Evolutionary conservation across 2,888 invertebrate genomes (phyloP), one percentile per base, ranked within the genome.

Genomic region (Xanthostigma xanthostigma): DNA sequence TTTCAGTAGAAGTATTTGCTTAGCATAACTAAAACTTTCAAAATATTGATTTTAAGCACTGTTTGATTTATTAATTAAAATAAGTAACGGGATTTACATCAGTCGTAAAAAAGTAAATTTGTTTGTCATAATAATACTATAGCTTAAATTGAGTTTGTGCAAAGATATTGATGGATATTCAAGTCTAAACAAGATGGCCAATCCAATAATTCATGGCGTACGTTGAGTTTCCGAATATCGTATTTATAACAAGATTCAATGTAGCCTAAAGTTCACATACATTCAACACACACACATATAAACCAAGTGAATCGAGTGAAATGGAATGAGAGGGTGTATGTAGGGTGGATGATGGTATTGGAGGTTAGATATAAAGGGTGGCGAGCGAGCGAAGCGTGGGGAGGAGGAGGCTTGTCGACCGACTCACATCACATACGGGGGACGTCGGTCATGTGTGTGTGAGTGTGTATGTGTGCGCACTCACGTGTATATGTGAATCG

Each of bases 291-390:
- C 27, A 27, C 27, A 27, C 27, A 27, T 48, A 53, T 53, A 51
- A 50, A 53, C 55, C 56, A 56, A 57, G 58, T 57, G 60, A 59
- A 60, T 59, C 59, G 58, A 59, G 58, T 57, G 58, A 54, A 54
- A 55, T 58, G 54, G 55, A 52, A 53, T 52, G 52, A 53, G 53
- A 50, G 54, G 51, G 52, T 52, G 50, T 53, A 44, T 49, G 46
- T 46, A 44, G 48, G 49, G 44, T 14, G 41, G 27, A 8, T 14
- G 41, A n/a, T 41, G 27, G 27, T 9, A 17, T 9, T 41, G 41
- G 27, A 17, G 27, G 14, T 41, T 41, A 27, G 27, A 27, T 41
- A 27, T 27, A 41, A 41, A 27, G 41, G 41, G 41, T 51, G 50
- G 53, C 13, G 54, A 52, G 48, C 53, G 56, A 49, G 49, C 53